phyloP scores from a whole-genome alignment of 2,888 invertebrate species.

The Iselma pallidipennis region DNA sequence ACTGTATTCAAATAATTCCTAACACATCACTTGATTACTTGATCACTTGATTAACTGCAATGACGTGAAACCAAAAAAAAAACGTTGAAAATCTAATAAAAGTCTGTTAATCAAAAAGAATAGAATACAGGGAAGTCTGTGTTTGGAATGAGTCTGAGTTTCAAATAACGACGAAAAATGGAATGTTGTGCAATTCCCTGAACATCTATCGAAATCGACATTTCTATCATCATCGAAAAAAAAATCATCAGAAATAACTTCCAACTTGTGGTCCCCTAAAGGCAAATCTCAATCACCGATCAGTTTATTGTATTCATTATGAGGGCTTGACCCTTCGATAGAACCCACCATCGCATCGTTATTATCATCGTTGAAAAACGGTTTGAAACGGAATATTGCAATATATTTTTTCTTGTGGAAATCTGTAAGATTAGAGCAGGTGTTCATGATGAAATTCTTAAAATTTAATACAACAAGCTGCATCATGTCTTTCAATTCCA shows the following conservation, averaged over 20 bases:
- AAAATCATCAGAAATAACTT: background rate
- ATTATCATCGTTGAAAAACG: background rate
- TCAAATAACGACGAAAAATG: background rate
- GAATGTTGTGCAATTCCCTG: background rate
- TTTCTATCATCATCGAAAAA: background rate
- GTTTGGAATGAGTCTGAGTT: too few relatives aligned
- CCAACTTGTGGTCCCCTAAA: constrained; percentile 25
- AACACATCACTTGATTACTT: background rate
- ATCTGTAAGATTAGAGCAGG: background rate
- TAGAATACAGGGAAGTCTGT: too few relatives aligned
- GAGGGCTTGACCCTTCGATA: constrained; percentile 6
- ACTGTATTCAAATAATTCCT: background rate
- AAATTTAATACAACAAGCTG: background rate
- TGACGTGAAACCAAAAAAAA: background rate
- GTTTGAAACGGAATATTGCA: background rate
- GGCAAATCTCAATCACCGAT: constrained; percentile 27
- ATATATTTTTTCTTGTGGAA: background rate
- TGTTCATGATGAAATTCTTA: background rate
- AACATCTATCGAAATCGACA: background rate
- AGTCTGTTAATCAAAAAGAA: background rate
- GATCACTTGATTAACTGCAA: background rate
- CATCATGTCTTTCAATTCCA: background rate
- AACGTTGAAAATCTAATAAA: background rate
- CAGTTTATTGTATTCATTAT: constrained; percentile 33
- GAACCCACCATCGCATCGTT: too few relatives aligned